Evolutionary conservation across 2,888 invertebrate genomes (phyloP).

Genomic region (Cheilosia vernalis): DNA sequence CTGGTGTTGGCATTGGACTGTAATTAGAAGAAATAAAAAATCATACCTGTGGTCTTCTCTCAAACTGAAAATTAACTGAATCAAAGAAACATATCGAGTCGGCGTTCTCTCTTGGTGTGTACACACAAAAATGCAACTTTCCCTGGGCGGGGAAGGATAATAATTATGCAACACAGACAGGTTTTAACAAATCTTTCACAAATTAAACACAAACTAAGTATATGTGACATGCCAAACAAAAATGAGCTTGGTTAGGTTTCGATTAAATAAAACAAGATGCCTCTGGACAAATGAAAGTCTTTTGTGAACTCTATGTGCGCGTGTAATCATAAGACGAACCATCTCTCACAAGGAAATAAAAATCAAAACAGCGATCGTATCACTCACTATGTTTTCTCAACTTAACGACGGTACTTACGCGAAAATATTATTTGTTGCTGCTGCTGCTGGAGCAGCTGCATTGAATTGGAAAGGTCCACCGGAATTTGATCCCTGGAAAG

Average conservation of each 20-base stretch:
- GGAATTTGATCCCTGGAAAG: conserved; percentile 81
- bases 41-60: conserved; percentile 5
- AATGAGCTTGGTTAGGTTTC: conserved; percentile 38
- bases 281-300: conserved; percentile 26
- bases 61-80: neutral
- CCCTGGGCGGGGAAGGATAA: neutral
- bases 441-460: conserved; percentile 80
- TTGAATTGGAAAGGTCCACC: conserved; percentile 83
- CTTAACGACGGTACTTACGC: conserved; percentile 81
- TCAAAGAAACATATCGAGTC: conserved; percentile 20
- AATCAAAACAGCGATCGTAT: conserved; percentile 39
- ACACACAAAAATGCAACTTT: conserved; percentile 26
- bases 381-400: conserved; percentile 18
- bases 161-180: conserved; percentile 7
- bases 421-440: conserved; percentile 82
- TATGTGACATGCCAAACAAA: conserved; percentile 52
- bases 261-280: conserved; percentile 29
- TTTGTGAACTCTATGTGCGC: neutral
- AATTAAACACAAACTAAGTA: conserved; percentile 17
- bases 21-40: conserved; percentile 29
- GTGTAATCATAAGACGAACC: neutral
- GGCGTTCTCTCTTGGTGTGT: conserved; percentile 21
- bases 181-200: conserved; percentile 10
- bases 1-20: conserved; percentile 80
- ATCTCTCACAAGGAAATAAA: conserved; percentile 23